Percentiles rank a stretch among this genome's conserved stretches.
Conservation (phyloP, 2,113 vertebrate genomes). For the Columba livia region DNA sequence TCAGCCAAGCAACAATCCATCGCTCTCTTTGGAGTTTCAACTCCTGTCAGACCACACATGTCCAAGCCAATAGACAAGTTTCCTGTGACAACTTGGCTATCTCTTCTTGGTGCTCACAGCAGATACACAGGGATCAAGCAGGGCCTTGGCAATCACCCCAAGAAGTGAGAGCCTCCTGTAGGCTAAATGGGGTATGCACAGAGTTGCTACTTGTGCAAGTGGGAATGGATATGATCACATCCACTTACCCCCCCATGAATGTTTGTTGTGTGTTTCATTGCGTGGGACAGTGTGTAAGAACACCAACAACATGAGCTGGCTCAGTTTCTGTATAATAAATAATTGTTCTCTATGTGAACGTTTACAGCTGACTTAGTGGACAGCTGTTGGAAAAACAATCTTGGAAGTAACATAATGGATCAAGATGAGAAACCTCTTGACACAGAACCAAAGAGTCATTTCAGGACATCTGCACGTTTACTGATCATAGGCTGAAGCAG, state of each 20-base stretch:
- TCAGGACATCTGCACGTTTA: constrained; percentile 15
- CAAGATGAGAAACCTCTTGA: not conserved
- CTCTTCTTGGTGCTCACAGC: not conserved
- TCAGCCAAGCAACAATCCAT: not conserved
- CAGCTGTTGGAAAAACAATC: constrained; percentile 2
- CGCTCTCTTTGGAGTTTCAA: not conserved
- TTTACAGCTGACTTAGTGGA: not conserved
- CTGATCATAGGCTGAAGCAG: not conserved
- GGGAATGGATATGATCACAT: not conserved
- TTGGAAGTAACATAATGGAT: not conserved
- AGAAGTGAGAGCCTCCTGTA: not conserved
- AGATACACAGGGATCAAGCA: not conserved
- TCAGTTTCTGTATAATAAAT: not conserved
- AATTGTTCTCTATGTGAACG: not conserved
- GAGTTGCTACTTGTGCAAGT: rapidly evolving
- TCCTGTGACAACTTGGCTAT: not conserved
- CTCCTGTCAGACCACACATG: rapidly evolving
- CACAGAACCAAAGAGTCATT: not conserved
- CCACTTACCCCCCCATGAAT: too few species aligned
- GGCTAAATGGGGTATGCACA: not conserved
- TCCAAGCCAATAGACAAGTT: not conserved
- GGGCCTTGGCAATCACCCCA: not conserved
- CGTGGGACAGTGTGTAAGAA: too few species aligned
- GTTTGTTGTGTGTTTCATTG: too few species aligned
- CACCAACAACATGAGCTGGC: not conserved